phyloP scores from a whole-genome alignment of 2,113 vertebrate genomes.

The Macroglossus sobrinus region DNA sequence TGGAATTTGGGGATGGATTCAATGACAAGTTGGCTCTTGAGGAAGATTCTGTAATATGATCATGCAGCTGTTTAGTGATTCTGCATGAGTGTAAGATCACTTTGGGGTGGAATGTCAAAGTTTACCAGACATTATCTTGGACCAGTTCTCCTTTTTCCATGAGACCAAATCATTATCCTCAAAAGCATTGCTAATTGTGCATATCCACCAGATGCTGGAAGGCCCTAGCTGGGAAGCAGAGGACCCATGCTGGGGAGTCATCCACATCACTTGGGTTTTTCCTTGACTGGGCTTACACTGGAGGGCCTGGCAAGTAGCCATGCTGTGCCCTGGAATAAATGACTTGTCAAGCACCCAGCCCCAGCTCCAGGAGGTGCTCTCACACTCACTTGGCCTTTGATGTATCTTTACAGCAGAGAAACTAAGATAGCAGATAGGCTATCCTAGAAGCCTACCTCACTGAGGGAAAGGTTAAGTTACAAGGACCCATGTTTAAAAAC shows the following conservation, averaged over 20 bases:
- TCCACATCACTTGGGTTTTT: constrained; percentile 37
- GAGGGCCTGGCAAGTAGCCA: constrained; percentile 19
- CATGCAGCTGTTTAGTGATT: constrained; percentile 63
- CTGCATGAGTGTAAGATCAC: constrained; percentile 53
- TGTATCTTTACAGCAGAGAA: constrained; percentile 54
- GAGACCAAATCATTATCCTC: constrained; percentile 68
- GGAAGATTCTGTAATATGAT: constrained; percentile 67
- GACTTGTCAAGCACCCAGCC: constrained; percentile 53
- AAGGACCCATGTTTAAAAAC: background rate
- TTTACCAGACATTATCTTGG: constrained; percentile 79
- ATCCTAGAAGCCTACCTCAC: background rate
- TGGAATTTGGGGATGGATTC: constrained; percentile 66
- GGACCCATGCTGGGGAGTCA: background rate
- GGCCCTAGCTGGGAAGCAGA: background rate
- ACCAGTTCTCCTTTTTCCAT: constrained; percentile 75
- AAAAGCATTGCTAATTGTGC: constrained; percentile 72
- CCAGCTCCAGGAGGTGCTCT: background rate
- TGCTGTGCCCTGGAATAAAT: constrained; percentile 42
- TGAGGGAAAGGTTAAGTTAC: constrained; percentile 32
- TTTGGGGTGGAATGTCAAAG: constrained; percentile 70
- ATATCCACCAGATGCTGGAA: constrained; percentile 53
- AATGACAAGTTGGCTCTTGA: constrained; percentile 66
- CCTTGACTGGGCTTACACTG: background rate
- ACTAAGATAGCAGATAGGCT: background rate
- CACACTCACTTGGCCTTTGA: constrained; percentile 14